These are phyloP conservation scores for Dendrocincla tyrannina DNA, from an alignment of 2,797 vertebrate species.

Conservation along the genomic window DNA sequence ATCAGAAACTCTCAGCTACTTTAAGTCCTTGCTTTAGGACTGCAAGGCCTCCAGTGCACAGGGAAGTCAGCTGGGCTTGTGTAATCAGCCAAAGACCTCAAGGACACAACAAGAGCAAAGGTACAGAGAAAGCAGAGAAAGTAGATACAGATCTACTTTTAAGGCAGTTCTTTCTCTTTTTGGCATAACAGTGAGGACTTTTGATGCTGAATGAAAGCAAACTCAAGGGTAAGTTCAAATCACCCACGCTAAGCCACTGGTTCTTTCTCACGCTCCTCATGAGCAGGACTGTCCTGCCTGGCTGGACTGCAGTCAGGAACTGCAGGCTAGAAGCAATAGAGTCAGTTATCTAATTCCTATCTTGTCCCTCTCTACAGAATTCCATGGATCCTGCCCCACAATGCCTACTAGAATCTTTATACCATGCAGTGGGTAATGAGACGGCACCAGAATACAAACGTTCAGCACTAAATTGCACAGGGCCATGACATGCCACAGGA, in stretches of 20 bases:
- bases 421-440: not conserved
- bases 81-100: rapidly evolving
- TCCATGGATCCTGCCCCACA: not conserved
- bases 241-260: not conserved
- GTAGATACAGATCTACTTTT: not conserved
- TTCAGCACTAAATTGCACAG: not conserved
- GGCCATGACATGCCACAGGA: not conserved
- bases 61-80: not conserved
- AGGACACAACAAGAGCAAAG: not conserved
- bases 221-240: not conserved
- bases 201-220: not conserved
- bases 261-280: not conserved
- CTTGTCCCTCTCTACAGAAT: not conserved
- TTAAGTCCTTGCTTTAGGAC: not conserved
- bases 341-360: not conserved
- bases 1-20: not conserved
- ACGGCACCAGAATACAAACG: not conserved
- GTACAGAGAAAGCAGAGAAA: not conserved
- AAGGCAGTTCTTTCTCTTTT: not conserved
- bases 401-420: not conserved
- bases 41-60: not conserved
- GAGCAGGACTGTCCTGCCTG: not conserved
- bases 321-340: not conserved
- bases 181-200: not conserved
- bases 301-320: not conserved